Evolutionary conservation across 2,888 invertebrate species (phyloP).

Genomic region (Exephanes ischioxanthus): DNA sequence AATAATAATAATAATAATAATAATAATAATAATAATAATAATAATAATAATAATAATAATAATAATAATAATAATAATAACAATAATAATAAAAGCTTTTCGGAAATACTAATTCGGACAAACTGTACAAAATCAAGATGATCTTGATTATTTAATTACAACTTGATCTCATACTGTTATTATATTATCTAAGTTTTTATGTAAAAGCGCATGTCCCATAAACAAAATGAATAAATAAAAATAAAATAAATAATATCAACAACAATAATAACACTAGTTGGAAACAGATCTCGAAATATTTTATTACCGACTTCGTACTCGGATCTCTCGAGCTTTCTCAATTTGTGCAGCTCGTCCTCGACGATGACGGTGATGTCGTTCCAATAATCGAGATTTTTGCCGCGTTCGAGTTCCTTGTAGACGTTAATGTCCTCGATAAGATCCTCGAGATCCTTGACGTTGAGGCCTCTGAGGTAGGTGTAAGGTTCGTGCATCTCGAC

Average conservation of each 20-base stretch:
- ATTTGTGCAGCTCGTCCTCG: slow-evolving; percentile 95
- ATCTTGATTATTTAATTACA: too few relatives aligned
- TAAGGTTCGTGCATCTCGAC: slow-evolving; percentile 99
- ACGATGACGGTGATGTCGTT: slow-evolving; percentile 98
- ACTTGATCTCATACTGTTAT: too few relatives aligned
- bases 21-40: background rate
- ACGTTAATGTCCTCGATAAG: slow-evolving; percentile 98
- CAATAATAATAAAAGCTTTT: too few relatives aligned
- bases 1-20: background rate
- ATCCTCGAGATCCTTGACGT: slow-evolving; percentile 96
- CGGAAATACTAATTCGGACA: too few relatives aligned
- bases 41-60: background rate
- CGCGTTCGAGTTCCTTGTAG: slow-evolving; percentile 96
- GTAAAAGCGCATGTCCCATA: too few relatives aligned
- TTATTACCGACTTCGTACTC: slow-evolving; percentile 87
- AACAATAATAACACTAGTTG: background rate
- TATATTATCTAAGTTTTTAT: too few relatives aligned
- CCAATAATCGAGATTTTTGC: slow-evolving; percentile 97
- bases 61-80: background rate
- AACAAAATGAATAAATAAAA: background rate
- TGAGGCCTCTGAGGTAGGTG: slow-evolving; percentile 96
- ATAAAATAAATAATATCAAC: background rate
- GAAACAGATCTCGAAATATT: background rate
- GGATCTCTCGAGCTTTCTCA: slow-evolving; percentile 90
- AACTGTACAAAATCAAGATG: too few relatives aligned